Base-by-base conservation (phyloP, 2,888 invertebrate species). In the Agriopis marginaria region DNA sequence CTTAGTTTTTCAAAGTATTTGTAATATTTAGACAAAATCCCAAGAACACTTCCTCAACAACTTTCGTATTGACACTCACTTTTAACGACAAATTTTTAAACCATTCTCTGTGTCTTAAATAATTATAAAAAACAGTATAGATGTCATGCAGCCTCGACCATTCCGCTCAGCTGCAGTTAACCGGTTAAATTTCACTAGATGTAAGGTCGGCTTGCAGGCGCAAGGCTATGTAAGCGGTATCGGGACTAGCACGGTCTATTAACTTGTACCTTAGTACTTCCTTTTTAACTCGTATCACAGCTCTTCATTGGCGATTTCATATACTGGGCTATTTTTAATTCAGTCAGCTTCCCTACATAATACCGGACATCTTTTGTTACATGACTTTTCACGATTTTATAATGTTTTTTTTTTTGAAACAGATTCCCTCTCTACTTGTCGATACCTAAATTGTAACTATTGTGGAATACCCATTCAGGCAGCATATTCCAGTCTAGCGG, bases 121-220 rank as follows among this genome's bases (percentile, higher is more conserved):
- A 72, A 66, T 73, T 71, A 72, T 42, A 56, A 62, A 51, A 59
- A 71, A 32, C 4, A 5, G 5, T 32, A 32, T 32, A 32, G 32
- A n/a, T 63, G 59, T 58, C 76, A 82, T 73, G 77, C 77, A 83
- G 79, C 77, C 78, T 79, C 79, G 81, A 81, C 79, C 79, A 85
- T 81, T 82, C 80, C 78, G 82, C 77, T 75, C 75, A 77, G 71
- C 77, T 84, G 78, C 80, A 81, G 5, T 3, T 32, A 32, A 54
- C 90, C 86, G 88, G 89, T 91, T 90, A 87, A 92, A 92, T 93
- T 92, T 92, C 92, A 92, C 92, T 90, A 87, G 87, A 86, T 77
- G 82, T 90, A 92, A 93, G 93, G 93, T 93, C 93, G 87, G 75
- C 72, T 82, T 77, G 79, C 81, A 39, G 17, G 39, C 7, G 79